These are phyloP conservation scores for Puma concolor DNA, from an alignment of 2,113 vertebrate genomes.

Conservation along the genomic window DNA sequence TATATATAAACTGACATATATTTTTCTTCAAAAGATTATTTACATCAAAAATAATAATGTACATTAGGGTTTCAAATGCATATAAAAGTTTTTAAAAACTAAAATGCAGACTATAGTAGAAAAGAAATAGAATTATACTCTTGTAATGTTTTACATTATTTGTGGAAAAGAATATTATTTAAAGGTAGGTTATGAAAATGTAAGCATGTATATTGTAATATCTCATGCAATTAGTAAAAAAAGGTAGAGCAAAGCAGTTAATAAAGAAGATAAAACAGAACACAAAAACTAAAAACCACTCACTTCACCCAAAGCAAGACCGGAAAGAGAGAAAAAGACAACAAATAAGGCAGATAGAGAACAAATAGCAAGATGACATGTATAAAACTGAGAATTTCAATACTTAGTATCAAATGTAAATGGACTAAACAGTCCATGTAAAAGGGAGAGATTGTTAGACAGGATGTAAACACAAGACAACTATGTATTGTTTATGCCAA, in stretches of 20 bases:
- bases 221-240: background rate
- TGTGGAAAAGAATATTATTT: background rate
- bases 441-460: background rate
- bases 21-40: background rate
- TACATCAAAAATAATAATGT: background rate
- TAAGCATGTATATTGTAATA: background rate
- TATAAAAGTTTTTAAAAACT: background rate
- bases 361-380: background rate
- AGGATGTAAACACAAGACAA: background rate
- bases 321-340: background rate
- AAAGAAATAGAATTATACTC: background rate
- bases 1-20: background rate
- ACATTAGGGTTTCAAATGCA: background rate
- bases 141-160: background rate
- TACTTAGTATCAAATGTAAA: background rate
- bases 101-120: background rate
- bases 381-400: background rate
- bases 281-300: background rate
- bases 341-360: background rate
- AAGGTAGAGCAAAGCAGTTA: background rate
- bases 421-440: background rate
- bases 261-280: background rate
- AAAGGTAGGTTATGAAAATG: background rate
- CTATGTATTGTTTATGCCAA: background rate
- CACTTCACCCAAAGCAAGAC: background rate